phyloP scores from a whole-genome alignment of 2,888 invertebrate genomes.

The Ophion costatus region DNA sequence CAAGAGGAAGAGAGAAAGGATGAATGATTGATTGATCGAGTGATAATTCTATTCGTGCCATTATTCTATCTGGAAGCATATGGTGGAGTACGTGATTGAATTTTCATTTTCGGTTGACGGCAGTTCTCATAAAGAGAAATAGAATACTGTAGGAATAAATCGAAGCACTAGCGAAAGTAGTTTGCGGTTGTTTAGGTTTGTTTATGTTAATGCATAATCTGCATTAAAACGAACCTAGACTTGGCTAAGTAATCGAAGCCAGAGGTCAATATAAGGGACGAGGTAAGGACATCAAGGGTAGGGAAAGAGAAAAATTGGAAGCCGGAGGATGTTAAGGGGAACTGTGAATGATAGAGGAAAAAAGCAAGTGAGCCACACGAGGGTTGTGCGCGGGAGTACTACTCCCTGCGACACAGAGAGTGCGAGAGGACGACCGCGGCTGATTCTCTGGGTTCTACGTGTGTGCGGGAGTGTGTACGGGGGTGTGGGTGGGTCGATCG shows the following conservation, averaged over 20 bases:
- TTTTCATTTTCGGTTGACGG: neutral
- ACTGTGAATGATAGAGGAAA: constrained; percentile 45
- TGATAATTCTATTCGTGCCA: neutral
- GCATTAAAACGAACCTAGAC: neutral
- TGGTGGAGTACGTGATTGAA: neutral
- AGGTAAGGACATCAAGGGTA: neutral
- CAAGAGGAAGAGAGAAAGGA: neutral
- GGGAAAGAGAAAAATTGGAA: constrained; percentile 10
- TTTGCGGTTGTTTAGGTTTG: too few species aligned
- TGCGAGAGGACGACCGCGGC: constrained; percentile 46
- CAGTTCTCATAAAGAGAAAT: neutral
- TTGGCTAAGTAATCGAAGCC: neutral
- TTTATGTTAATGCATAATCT: too few species aligned
- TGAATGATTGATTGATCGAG: neutral
- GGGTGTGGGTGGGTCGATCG: constrained; percentile 83
- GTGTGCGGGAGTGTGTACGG: constrained; percentile 70
- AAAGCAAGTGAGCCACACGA: constrained; percentile 45
- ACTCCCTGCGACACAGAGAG: constrained; percentile 35
- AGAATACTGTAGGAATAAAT: neutral
- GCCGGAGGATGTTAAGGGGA: constrained; percentile 31
- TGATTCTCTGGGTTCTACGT: constrained; percentile 4
- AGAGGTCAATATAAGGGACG: neutral
- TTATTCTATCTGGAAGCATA: too few species aligned
- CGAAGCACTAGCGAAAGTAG: too few species aligned
- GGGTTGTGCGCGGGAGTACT: constrained; percentile 36